phyloP scores from a whole-genome alignment of 2,113 vertebrate species.

The Percopsis transmontana region DNA sequence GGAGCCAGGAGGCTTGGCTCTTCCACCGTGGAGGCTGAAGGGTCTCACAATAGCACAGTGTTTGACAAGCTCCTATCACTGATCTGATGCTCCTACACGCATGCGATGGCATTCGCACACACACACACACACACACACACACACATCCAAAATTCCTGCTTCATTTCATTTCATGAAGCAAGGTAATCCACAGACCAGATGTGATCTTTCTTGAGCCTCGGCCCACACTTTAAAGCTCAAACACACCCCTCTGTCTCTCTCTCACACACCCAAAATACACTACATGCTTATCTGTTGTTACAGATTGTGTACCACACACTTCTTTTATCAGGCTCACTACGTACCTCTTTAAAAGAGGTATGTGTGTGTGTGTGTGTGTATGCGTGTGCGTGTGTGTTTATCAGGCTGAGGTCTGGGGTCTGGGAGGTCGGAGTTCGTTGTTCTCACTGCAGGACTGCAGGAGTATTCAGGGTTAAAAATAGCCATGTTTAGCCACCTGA shows the following conservation, averaged over 20 bases:
- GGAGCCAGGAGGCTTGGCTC: conserved; percentile 39
- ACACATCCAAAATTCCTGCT: background rate
- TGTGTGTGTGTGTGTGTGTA: conserved; percentile 2
- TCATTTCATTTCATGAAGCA: conserved; percentile 35
- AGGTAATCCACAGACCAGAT: conserved; percentile 60
- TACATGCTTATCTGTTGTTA: background rate
- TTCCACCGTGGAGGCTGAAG: conserved; percentile 15
- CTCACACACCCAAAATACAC: conserved; percentile 28
- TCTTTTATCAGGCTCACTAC: conserved; percentile 12
- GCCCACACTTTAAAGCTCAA: conserved; percentile 31
- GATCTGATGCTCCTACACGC: conserved; percentile 33
- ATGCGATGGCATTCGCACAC: conserved; percentile 30
- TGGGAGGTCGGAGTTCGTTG: conserved; percentile 4
- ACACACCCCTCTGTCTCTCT: conserved; percentile 62
- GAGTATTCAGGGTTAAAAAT: conserved; percentile 53
- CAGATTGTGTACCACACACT: background rate
- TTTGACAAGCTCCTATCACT: conserved; percentile 31
- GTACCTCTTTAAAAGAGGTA: background rate
- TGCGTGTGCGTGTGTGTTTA: background rate
- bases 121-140: background rate
- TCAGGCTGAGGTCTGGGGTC: conserved; percentile 3
- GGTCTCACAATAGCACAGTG: conserved; percentile 52
- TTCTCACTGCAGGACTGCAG: background rate
- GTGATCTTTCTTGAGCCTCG: conserved; percentile 45
- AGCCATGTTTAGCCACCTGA: conserved; percentile 46